Conservation (phyloP, 2,113 vertebrate species). For the Onychorhynchus coronatus region DNA sequence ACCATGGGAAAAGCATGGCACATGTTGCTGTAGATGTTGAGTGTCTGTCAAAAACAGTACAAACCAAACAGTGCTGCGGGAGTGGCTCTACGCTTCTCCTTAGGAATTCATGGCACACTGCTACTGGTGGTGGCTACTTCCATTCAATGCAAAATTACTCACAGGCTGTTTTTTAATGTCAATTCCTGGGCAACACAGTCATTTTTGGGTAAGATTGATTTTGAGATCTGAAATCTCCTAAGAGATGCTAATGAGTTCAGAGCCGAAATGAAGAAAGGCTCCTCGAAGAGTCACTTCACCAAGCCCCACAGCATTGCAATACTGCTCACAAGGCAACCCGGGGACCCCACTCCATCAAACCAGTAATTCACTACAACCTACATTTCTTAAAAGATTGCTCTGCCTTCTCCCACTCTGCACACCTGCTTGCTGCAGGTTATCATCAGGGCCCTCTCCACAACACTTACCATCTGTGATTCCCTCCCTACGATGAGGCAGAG, state of each 20-base stretch:
- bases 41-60: neutral
- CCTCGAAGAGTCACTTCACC: neutral
- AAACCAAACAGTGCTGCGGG: neutral
- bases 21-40: neutral
- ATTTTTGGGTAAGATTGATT: neutral
- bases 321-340: accelerated
- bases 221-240: neutral
- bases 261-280: neutral
- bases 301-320: neutral
- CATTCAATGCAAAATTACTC: neutral
- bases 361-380: neutral
- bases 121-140: neutral
- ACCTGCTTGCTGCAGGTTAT: neutral
- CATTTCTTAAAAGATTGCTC: neutral
- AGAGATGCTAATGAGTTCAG: neutral
- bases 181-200: accelerated
- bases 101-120: neutral
- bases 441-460: neutral
- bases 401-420: neutral
- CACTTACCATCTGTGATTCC: constrained; percentile 88
- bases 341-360: neutral
- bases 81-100: neutral
- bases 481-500: constrained; percentile 89
- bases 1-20: neutral
- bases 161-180: neutral